Evolutionary conservation across 2,888 invertebrate species (phyloP), one percentile per base, ranked within the genome.

Genomic region (Agrochola macilenta): DNA sequence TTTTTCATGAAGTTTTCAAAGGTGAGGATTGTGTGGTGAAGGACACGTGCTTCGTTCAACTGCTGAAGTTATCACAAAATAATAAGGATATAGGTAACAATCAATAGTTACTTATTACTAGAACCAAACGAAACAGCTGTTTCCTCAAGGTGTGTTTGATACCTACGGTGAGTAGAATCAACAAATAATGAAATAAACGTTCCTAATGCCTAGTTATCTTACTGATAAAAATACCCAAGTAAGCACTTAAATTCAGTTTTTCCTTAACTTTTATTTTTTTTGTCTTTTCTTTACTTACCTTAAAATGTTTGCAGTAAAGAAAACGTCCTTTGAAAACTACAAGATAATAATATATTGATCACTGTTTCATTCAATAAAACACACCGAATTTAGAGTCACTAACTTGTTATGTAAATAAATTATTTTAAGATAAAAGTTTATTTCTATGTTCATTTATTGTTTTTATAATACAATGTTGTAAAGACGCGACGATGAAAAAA

Each of bases 281-380:
- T 82, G 0, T 61, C 64, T 69, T 85, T 81, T 83, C 86, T 90
- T 91, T 81, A 91, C 91, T 91, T 81, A 91, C 91, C 91, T 90
- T 74, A 80, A 87, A 88, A 78, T 85, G 69, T 82, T 78, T 83
- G 81, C 84, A 78, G 79, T 79, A 63, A 77, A 73, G 79, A 72
- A 78, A 86, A 77, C 54, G 82, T 88, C 87, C 87, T 89, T 84
- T 74, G 35, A 5, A 76, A 82, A 82, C 82, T 82, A 82, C 61
- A 82, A 84, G 73, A 88, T 82, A 86, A 82, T 84, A 83, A 77
- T 81, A 74, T 84, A 68, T 61, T 26, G 23, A 66, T 79, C 90
- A 88, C 88, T 74, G 66, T 81, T 84, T 77, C 43, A 82, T 80
- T 78, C 87, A 90, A 88, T 69, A 72, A 76, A 78, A 78, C 84